phyloP scores from a whole-genome alignment of 2,113 vertebrate genomes.

The Siphamia tubifer region DNA sequence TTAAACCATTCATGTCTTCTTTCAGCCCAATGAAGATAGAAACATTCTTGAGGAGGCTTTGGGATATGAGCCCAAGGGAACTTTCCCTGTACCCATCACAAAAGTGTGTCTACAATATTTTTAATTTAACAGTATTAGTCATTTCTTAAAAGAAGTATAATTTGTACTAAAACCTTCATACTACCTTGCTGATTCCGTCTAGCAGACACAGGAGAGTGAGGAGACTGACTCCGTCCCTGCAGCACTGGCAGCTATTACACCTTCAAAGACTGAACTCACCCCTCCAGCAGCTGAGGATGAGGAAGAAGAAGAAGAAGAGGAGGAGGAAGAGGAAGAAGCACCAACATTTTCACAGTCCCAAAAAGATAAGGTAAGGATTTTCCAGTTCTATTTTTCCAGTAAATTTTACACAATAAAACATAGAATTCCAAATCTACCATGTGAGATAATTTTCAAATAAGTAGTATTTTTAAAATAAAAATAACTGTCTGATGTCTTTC shows the following conservation, averaged over 20 bases:
- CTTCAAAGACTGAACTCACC: conserved; percentile 37
- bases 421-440: neutral
- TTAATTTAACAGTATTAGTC: neutral
- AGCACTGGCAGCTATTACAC: conserved; percentile 15
- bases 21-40: conserved; percentile 95
- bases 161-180: neutral
- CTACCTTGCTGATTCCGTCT: neutral
- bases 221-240: conserved; percentile 29
- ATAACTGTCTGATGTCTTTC: neutral
- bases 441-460: neutral
- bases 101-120: conserved; percentile 71
- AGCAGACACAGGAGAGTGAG: conserved; percentile 40
- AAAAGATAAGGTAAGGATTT: conserved; percentile 70
- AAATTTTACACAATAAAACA: too few species aligned
- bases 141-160: neutral
- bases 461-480: neutral
- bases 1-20: neutral
- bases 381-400: too few species aligned
- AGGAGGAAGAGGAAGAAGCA: conserved; percentile 25
- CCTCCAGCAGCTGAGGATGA: conserved; percentile 3
- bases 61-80: conserved; percentile 83
- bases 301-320: conserved; percentile 19
- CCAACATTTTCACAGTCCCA: conserved; percentile 21
- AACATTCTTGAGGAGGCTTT: conserved; percentile 93
- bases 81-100: conserved; percentile 26